A percentile compares a stretch with the other conserved stretches of the same genome.
phyloP scores from a whole-genome alignment of 2,888 invertebrate species.

The Nematopogon swammerdamellus region DNA sequence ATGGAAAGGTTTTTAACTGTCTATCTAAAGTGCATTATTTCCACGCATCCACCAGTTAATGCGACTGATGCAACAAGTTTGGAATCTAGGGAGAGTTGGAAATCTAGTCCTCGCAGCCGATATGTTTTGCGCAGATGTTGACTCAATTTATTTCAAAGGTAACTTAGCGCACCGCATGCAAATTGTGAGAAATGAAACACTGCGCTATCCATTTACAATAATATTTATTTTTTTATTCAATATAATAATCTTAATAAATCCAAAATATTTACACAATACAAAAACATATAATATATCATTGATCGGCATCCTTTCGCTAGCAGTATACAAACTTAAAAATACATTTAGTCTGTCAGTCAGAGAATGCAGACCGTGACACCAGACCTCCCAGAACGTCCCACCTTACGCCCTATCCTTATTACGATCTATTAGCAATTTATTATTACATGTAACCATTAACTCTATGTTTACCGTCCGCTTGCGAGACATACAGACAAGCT shows the following conservation, averaged over 20 bases:
- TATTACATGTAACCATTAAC: background rate
- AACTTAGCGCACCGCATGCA: too few relatives aligned
- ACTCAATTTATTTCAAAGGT: too few relatives aligned
- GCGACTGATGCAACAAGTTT: too few relatives aligned
- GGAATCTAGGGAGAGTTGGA: too few relatives aligned
- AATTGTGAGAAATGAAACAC: too few relatives aligned
- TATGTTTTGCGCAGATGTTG: too few relatives aligned
- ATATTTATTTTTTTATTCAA: slow-evolving; percentile 58
- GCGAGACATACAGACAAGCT: too few relatives aligned
- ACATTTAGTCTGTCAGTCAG: background rate
- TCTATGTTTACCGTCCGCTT: background rate
- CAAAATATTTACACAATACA: slow-evolving; percentile 58
- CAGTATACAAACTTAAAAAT: slow-evolving; percentile 4
- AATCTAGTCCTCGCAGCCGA: too few relatives aligned
- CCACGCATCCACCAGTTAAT: too few relatives aligned
- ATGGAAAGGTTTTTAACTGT: too few relatives aligned
- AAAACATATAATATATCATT: slow-evolving; percentile 51
- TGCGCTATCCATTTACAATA: slow-evolving; percentile 54
- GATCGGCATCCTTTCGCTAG: slow-evolving; percentile 35
- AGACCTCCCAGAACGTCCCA: background rate
- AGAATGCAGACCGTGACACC: too few relatives aligned
- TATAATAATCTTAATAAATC: slow-evolving; percentile 59
- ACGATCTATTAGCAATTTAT: background rate
- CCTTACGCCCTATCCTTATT: background rate
- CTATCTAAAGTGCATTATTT: too few relatives aligned